These are phyloP conservation scores for Drosophila ananassae DNA, from an alignment of 1,140 invertebrate genomes.

Conservation along the genomic window DNA sequence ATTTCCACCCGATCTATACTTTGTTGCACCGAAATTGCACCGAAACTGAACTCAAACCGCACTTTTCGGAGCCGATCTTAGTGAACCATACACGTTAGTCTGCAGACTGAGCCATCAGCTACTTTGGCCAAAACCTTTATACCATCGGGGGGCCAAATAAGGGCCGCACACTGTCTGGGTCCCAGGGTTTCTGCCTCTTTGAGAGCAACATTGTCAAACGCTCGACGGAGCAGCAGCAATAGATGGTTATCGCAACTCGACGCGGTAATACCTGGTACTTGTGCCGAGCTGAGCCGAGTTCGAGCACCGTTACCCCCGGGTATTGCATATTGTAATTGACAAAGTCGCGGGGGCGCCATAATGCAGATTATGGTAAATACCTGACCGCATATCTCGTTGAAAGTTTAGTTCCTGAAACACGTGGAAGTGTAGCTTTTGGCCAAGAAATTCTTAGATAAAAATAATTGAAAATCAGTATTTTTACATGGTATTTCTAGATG, in stretches of 20 bases:
- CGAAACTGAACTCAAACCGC: conserved; percentile 1
- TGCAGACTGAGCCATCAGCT: conserved; percentile 56
- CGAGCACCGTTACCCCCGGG: conserved; percentile 10
- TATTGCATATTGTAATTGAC: conserved; percentile 11
- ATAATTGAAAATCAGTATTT: background rate
- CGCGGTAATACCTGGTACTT: conserved; percentile 30
- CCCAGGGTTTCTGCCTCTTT: conserved; percentile 8
- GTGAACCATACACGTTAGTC: conserved; percentile 53
- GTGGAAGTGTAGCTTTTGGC: background rate
- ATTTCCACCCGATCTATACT: conserved; percentile 37
- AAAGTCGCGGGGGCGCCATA: background rate
- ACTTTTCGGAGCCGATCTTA: conserved; percentile 31
- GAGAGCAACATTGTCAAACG: conserved; percentile 49
- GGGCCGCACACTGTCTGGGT: conserved; percentile 16
- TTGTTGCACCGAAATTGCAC: background rate
- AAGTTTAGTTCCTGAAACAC: background rate
- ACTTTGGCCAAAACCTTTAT: conserved; percentile 60
- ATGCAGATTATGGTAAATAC: background rate
- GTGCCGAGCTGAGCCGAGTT: background rate
- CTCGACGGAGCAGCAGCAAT: conserved; percentile 43
- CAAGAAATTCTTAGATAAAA: background rate
- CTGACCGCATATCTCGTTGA: background rate
- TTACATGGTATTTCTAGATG: too few species aligned
- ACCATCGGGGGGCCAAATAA: conserved; percentile 30
- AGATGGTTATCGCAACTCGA: conserved; percentile 37